Base-by-base conservation (phyloP, 2,888 invertebrate species). In the Synergus japonicus region DNA sequence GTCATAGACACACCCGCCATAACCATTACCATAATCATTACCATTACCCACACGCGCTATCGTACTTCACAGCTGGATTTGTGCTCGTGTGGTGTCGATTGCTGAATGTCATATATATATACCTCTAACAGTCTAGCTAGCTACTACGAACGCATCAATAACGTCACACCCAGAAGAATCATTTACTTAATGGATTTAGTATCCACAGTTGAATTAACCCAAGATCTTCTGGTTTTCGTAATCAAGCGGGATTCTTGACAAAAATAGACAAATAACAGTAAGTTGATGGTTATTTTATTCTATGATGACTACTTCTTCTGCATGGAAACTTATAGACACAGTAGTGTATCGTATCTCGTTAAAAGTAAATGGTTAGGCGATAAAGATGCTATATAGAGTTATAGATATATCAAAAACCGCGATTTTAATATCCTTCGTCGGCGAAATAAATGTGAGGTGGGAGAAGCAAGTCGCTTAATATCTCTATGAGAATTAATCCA, bases 11-110 rank as follows among this genome's bases (percentile, higher is more conserved):
- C 69, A 29, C 49, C 66, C 66, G 66, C 66, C 10, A 66, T 66
- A 66, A 82, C 76, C 79, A 77, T 81, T 77, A 76, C 79, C 69
- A 78, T 83, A 80, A 78, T 79, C 83, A 80, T 83, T 81, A 80
- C 63, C 79, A 54, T 83, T 79, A 81, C 81, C 79, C 69, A 69
- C 69, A 69, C 49, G 69, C 69, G 29, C 46, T 69, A 29, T 37
- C 69, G 69, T 69, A 46, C 49, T 49, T 69, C 69, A 69, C 69
- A 69, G 69, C 49, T 49, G 49, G 7, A n/a, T 41, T 8, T 15
- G 41, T 37, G 49, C n/a, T 67, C 67, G 67, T 44, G 67, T 67
- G n/a, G 67, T 67, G 67, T 66, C 43, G 66, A 66, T 66, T 66
- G 66, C 66, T 66, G 66, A 22, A 67, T 67, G 44, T 46, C 13